Percentiles rank a stretch among this genome's conserved stretches.
Evolutionary conservation across 2,797 vertebrate species (phyloP).

Genomic region (Coregonus sp.): DNA sequence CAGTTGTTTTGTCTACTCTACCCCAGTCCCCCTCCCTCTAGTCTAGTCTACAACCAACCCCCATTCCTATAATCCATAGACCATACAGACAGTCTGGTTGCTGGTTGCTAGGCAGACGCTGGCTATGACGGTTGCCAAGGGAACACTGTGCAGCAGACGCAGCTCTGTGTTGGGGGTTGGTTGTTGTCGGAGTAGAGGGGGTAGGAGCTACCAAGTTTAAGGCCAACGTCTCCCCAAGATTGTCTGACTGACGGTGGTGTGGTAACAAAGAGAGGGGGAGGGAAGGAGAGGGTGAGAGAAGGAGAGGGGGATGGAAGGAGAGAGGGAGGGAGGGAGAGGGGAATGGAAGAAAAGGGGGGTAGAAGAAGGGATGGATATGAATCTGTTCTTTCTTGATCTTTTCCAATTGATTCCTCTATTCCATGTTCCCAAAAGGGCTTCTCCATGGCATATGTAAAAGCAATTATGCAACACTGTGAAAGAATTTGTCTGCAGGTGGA

Average conservation of each 20-base stretch:
- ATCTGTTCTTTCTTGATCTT: constrained; percentile 24
- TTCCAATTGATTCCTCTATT: constrained; percentile 3
- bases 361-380: constrained; percentile 26
- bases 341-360: not conserved
- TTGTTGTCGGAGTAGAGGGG: constrained; percentile 37
- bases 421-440: not conserved
- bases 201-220: constrained; percentile 77
- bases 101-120: constrained; percentile 77
- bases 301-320: not conserved
- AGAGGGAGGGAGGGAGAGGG: not conserved
- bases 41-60: constrained; percentile 35
- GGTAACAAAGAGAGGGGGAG: constrained; percentile 61
- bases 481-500: not conserved
- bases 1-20: constrained; percentile 60
- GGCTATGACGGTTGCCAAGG: constrained; percentile 74
- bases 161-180: constrained; percentile 36
- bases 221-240: constrained; percentile 56
- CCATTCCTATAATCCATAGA: constrained; percentile 48
- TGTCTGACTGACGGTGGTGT: constrained; percentile 36
- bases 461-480: too few relatives aligned
- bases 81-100: constrained; percentile 39
- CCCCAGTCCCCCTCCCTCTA: constrained; percentile 29
- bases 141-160: constrained; percentile 73
- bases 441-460: too few relatives aligned
- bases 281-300: constrained; percentile 12